Conservation (phyloP, 2,113 vertebrate species). For the Tragelaphus scriptus region DNA sequence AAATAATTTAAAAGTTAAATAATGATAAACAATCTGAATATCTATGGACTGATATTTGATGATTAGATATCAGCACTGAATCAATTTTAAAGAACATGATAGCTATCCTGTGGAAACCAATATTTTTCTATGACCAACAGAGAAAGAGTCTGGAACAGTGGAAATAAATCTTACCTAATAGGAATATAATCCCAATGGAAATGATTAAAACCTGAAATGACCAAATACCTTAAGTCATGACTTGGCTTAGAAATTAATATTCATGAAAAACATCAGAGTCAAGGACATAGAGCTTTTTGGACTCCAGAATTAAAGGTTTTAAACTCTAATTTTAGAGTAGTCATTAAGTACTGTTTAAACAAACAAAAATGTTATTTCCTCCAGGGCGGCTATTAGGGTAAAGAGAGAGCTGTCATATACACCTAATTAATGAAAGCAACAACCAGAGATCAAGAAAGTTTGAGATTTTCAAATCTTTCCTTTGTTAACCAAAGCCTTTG, state of each 20-base stretch:
- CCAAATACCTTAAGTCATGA: conserved; percentile 47
- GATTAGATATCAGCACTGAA: not conserved
- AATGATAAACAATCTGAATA: not conserved
- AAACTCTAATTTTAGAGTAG: conserved; percentile 62
- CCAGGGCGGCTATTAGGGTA: conserved; percentile 45
- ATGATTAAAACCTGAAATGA: conserved; percentile 40
- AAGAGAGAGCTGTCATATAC: conserved; percentile 54
- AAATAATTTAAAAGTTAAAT: not conserved
- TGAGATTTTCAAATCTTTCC: conserved; percentile 38
- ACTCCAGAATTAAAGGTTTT: conserved; percentile 63
- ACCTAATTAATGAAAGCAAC: conserved; percentile 54
- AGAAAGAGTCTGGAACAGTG: not conserved
- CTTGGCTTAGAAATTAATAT: conserved; percentile 58
- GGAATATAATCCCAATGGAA: conserved; percentile 44
- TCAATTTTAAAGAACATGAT: conserved; percentile 25
- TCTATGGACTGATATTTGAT: not conserved
- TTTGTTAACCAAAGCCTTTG: conserved; percentile 41
- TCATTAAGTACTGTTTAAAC: conserved; percentile 65
- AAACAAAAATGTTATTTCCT: conserved; percentile 70
- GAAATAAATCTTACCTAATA: conserved; percentile 41
- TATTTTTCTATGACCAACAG: conserved; percentile 43
- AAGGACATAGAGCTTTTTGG: conserved; percentile 42
- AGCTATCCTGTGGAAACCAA: not conserved
- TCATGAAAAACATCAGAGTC: conserved; percentile 52
- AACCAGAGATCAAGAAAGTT: conserved; percentile 51